Evolutionary conservation across 2,113 vertebrate genomes (phyloP), one percentile per base, ranked within the genome.

Genomic region (Illadopsis cleaveri): DNA sequence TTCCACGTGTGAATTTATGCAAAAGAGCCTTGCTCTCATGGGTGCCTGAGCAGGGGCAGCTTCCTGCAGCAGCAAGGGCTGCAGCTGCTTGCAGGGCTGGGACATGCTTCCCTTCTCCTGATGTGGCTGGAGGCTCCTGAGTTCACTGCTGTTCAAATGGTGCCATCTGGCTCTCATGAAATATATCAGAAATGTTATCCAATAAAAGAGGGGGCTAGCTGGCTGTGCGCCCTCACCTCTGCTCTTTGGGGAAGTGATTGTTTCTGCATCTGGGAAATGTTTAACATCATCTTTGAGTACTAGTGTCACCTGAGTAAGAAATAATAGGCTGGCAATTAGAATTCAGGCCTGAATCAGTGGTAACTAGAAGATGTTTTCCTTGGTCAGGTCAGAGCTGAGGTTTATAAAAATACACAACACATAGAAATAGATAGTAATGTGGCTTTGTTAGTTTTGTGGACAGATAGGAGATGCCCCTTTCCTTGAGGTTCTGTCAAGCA

Each of bases 131-230:
- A 77, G 71, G 82, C 60, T 94, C 48, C 89, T n/a, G 24, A 88
- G 69, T 81, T 94, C 90, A 28, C 96, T 91, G 93, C 87, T 72
- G 82, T 56, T 96, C 94, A 51, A 62, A 90, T 90, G 95, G 93
- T 97, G 96, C 96, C 95, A 95, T 88, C 93, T 94, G 96, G 96
- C 94, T 97, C 92, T 83, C 80, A 3, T 3, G 10, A 68, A 96
- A 92, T 90, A 86, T 4, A 86, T 77, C 88, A 94, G 85, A 85
- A 94, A 88, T 70, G 75, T 88, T 90, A 50, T 40, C 79, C 81
- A 90, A 60, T 90, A 80, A 80, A 93, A 76, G 82, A 82, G 15
- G 35, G 78, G 42, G 33, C 70, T 38, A 87, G 78, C 70, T 96
- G 94, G 75, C 90, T 73, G 27, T 0, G 16, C 30, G 90, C 92